phyloP scores from a whole-genome alignment of 1,140 invertebrate genomes.

The Lordiphosa collinella region DNA sequence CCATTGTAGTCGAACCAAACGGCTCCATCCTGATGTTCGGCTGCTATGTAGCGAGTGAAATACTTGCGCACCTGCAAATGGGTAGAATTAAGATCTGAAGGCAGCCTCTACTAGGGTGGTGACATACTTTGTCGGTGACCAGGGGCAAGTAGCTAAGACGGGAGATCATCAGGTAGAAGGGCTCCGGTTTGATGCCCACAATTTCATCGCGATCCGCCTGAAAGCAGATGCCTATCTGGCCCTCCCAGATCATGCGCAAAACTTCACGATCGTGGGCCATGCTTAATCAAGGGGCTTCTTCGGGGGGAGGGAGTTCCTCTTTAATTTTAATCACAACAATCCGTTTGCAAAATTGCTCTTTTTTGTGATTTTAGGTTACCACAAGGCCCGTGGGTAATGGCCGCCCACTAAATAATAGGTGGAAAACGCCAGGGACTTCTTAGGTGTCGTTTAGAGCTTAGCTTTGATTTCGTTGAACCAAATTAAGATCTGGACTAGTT shows the following conservation, averaged over 20 bases:
- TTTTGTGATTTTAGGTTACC: too few relatives aligned
- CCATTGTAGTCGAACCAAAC: constrained; percentile 98
- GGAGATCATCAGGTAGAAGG: constrained; percentile 96
- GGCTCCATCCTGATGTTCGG: constrained; percentile 90
- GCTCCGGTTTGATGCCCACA: constrained; percentile 92
- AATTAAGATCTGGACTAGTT: too few relatives aligned
- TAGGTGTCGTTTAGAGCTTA: constrained; percentile 19
- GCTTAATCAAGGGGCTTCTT: constrained; percentile 10
- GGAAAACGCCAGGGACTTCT: too few relatives aligned
- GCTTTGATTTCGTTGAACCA: too few relatives aligned
- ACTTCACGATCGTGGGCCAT: constrained; percentile 97
- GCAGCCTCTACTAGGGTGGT: too few relatives aligned
- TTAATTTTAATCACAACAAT: constrained; percentile 6
- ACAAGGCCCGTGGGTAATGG: too few relatives aligned
- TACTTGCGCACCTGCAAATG: constrained; percentile 89
- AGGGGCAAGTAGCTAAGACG: constrained; percentile 97
- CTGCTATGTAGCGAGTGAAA: constrained; percentile 90
- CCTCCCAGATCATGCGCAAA: constrained; percentile 96
- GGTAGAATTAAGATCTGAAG: not conserved
- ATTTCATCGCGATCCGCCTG: constrained; percentile 93
- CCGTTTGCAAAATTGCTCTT: not conserved
- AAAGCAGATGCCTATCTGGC: constrained; percentile 95
- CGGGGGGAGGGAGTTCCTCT: not conserved
- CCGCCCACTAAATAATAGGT: too few relatives aligned
- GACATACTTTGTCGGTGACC: constrained; percentile 97